Percentiles rank a stretch among this genome's conserved stretches.
phyloP scores from a whole-genome alignment of 2,888 invertebrate genomes.

The Morpho deidamia region DNA sequence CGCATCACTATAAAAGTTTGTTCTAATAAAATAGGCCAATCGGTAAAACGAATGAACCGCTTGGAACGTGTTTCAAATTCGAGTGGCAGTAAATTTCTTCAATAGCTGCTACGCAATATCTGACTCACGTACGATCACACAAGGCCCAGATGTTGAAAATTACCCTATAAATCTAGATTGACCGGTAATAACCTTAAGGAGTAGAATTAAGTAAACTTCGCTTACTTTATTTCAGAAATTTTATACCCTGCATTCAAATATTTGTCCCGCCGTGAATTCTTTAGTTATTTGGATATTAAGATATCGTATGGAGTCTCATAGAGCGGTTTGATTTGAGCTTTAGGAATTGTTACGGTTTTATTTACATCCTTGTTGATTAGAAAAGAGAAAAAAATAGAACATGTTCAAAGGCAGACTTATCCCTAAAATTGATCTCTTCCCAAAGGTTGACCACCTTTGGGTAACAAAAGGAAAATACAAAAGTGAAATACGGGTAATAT shows the following conservation, averaged over 20 bases:
- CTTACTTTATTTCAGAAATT: background rate
- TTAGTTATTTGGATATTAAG: no score
- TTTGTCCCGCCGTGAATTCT: no score
- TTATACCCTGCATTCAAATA: background rate
- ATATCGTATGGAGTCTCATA: no score
- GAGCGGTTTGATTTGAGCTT: no score
- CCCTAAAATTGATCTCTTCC: no score
- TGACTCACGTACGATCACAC: constrained; percentile 6
- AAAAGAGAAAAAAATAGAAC: no score
- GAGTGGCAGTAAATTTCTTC: constrained; percentile 5
- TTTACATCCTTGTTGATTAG: no score
- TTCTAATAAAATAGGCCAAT: background rate
- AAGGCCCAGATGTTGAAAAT: constrained; percentile 1
- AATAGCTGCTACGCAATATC: constrained; percentile 1
- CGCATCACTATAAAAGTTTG: background rate
- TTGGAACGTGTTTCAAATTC: constrained; percentile 3
- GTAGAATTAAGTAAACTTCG: background rate
- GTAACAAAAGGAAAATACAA: no score
- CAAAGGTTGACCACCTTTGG: no score
- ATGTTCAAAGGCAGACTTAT: no score
- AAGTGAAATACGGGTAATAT: no score
- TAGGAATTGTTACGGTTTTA: no score
- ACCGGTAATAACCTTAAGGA: background rate
- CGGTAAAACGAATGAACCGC: background rate
- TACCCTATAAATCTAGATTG: background rate